These are phyloP conservation scores for Geodia barretti DNA, from an alignment of 37 sponge, comb jelly and placozoan genomes.

Conservation along the genomic window DNA sequence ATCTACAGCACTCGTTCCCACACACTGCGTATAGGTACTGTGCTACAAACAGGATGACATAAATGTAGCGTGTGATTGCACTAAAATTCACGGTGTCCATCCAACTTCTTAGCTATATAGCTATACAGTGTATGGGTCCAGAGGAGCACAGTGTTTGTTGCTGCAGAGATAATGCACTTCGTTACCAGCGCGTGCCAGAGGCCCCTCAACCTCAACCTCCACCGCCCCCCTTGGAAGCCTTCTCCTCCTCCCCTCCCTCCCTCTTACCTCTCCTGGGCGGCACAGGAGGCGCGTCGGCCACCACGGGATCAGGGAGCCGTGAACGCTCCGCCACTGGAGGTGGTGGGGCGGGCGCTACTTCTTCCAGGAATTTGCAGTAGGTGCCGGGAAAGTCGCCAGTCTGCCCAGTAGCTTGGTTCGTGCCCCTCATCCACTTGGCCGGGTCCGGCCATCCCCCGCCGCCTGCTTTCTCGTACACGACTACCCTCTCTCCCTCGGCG, in stretches of 20 bases:
- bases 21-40: no score
- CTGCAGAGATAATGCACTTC: no score
- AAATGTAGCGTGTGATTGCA: no score
- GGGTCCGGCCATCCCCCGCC: conserved; percentile 65
- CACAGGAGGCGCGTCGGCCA: not conserved
- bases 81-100: no score
- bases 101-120: no score
- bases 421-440: conserved; percentile 61
- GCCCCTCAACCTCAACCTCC: no score
- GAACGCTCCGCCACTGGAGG: not conserved
- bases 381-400: conserved; percentile 80
- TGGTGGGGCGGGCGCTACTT: conserved; percentile 26
- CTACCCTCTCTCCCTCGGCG: conserved; percentile 36
- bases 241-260: not conserved
- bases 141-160: no score
- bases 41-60: no score
- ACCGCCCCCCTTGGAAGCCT: no score
- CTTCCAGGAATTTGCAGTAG: conserved; percentile 55
- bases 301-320: not conserved
- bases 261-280: not conserved
- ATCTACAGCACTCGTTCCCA: no score
- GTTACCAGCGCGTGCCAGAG: no score
- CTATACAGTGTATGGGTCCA: no score
- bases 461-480: conserved; percentile 19
- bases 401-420: conserved; percentile 43